Percentiles rank a stretch among this genome's conserved stretches.
phyloP scores from a whole-genome alignment of 2,797 vertebrate species.

The Eutrigla gurnardus region DNA sequence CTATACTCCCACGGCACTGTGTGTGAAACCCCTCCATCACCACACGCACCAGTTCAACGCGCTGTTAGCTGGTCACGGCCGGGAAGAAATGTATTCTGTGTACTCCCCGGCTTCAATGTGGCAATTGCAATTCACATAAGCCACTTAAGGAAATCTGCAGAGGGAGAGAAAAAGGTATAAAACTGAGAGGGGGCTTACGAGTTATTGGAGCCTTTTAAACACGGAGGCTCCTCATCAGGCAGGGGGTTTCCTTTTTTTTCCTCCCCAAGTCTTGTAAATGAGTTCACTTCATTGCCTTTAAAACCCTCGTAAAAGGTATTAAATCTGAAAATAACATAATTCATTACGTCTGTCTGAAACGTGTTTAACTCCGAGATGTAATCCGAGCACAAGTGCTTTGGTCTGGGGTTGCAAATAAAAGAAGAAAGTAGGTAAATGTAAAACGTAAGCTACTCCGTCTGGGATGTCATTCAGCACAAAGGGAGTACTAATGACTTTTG shows the following conservation, averaged over 20 bases:
- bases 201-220: slow-evolving; percentile 76
- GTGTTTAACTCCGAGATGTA: slow-evolving; percentile 65
- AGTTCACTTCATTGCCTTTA: slow-evolving; percentile 71
- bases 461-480: slow-evolving; percentile 65
- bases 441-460: slow-evolving; percentile 66
- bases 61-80: slow-evolving; percentile 70
- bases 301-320: slow-evolving; percentile 74
- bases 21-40: slow-evolving; percentile 72
- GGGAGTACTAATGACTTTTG: slow-evolving; percentile 71
- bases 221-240: slow-evolving; percentile 57
- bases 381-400: slow-evolving; percentile 62
- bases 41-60: slow-evolving; percentile 60
- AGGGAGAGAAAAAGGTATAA: slow-evolving; percentile 59
- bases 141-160: slow-evolving; percentile 81
- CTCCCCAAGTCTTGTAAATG: slow-evolving; percentile 67
- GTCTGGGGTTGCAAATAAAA: slow-evolving; percentile 38
- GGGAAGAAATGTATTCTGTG: slow-evolving; percentile 66
- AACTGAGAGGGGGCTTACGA: slow-evolving; percentile 70
- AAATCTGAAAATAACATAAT: slow-evolving; percentile 76
- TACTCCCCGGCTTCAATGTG: slow-evolving; percentile 59
- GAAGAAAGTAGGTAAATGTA: slow-evolving; percentile 39
- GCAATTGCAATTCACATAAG: slow-evolving; percentile 80
- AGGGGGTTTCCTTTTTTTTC: slow-evolving; percentile 35
- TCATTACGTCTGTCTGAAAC: slow-evolving; percentile 71
- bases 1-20: slow-evolving; percentile 64